phyloP scores from a whole-genome alignment of 1,140 invertebrate genomes.

The Euborellia annulipes region DNA sequence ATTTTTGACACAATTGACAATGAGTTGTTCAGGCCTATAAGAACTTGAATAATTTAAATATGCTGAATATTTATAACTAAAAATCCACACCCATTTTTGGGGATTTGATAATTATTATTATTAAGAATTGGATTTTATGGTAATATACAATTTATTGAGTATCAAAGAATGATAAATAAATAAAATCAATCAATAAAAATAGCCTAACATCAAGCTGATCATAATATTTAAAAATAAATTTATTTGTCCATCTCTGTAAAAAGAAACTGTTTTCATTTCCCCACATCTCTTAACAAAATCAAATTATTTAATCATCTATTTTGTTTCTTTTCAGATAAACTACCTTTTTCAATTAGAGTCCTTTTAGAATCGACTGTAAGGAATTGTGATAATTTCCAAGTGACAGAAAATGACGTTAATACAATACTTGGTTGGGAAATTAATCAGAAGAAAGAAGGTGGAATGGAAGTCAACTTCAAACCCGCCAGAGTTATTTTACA shows the following conservation, averaged over 20 bases:
- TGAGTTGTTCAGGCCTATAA: neutral
- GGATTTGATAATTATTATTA: too few relatives aligned
- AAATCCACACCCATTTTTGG: too few relatives aligned
- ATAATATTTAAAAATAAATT: too few relatives aligned
- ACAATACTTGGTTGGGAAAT: slow-evolving; percentile 84
- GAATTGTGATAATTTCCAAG: slow-evolving; percentile 92
- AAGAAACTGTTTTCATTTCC: too few relatives aligned
- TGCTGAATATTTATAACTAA: too few relatives aligned
- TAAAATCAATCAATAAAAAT: neutral
- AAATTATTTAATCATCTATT: too few relatives aligned
- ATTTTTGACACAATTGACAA: neutral
- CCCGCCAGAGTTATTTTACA: slow-evolving; percentile 91
- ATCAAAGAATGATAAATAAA: neutral
- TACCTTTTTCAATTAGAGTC: slow-evolving; percentile 90
- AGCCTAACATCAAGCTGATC: neutral
- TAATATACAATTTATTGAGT: neutral
- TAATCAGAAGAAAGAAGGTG: slow-evolving; percentile 46
- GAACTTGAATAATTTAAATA: neutral
- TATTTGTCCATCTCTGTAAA: too few relatives aligned
- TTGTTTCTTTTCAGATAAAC: slow-evolving; percentile 46
- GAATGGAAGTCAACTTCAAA: slow-evolving; percentile 90
- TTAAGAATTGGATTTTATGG: too few relatives aligned
- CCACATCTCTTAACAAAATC: too few relatives aligned
- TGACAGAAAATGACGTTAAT: slow-evolving; percentile 69
- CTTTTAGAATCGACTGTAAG: slow-evolving; percentile 88